Conservation (phyloP, 1,140 invertebrate species). For the Coenobita brevimanus region DNA sequence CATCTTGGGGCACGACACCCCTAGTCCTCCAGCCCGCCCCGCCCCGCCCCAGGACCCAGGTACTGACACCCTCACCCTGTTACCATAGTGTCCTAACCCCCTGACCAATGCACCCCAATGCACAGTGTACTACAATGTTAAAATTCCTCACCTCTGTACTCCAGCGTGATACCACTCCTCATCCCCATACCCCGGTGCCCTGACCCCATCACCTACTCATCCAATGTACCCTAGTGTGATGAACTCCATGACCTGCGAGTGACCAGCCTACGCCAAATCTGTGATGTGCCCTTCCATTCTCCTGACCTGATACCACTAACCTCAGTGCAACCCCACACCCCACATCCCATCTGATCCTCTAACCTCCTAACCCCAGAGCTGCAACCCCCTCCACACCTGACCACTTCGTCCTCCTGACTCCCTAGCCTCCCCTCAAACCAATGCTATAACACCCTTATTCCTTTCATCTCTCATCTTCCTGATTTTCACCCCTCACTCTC, state of each 20-base stretch:
- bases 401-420: too few species aligned
- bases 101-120: too few species aligned
- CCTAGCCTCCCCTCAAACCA: too few species aligned
- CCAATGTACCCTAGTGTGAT: too few species aligned
- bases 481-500: neutral
- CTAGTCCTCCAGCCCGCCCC: slow-evolving; percentile 31
- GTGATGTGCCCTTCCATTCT: neutral
- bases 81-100: too few species aligned
- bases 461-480: neutral
- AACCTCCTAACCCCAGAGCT: neutral
- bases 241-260: too few species aligned
- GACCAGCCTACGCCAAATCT: too few species aligned
- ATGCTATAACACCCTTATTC: neutral
- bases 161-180: too few species aligned
- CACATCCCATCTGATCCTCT: neutral
- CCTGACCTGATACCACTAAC: neutral
- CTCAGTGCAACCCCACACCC: neutral
- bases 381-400: neutral
- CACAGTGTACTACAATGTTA: too few species aligned
- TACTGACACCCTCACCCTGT: neutral
- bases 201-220: neutral
- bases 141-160: too few species aligned
- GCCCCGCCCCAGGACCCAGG: slow-evolving; percentile 37
- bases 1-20: slow-evolving; percentile 58
- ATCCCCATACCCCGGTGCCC: neutral